These are phyloP conservation scores for Drosophila chauvacae DNA, from an alignment of 1,140 invertebrate species.

Conservation along the genomic window DNA sequence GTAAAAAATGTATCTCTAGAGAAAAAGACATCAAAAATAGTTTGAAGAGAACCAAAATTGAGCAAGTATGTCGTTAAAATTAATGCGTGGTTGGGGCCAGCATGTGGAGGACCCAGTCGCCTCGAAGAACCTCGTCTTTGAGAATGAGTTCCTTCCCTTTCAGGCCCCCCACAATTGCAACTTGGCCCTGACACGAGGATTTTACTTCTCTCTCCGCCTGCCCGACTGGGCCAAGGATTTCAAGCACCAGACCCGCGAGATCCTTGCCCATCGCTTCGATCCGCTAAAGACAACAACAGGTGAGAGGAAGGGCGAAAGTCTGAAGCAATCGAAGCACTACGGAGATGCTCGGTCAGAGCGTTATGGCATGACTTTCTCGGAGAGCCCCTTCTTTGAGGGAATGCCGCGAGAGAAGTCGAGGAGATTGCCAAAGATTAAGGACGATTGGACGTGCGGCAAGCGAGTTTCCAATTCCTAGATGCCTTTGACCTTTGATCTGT, in stretches of 20 bases:
- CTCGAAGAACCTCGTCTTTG: not conserved
- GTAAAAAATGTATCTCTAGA: not conserved
- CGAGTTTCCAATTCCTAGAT: slow-evolving; percentile 20
- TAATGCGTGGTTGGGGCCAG: slow-evolving; percentile 13
- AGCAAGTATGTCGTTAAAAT: slow-evolving; percentile 22
- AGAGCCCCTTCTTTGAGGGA: slow-evolving; percentile 22
- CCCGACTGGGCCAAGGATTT: slow-evolving; percentile 54
- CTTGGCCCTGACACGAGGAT: slow-evolving; percentile 32
- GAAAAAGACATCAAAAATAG: not conserved
- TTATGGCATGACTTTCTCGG: slow-evolving; percentile 12
- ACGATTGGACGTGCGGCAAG: slow-evolving; percentile 65
- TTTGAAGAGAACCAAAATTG: slow-evolving; percentile 1
- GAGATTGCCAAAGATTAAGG: slow-evolving; percentile 58
- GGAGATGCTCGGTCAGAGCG: slow-evolving; percentile 9
- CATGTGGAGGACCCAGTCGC: not conserved
- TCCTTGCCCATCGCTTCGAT: slow-evolving; percentile 11
- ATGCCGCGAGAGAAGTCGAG: not conserved
- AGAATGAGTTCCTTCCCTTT: slow-evolving; percentile 8
- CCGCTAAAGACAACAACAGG: not conserved
- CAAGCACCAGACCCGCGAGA: slow-evolving; percentile 30
- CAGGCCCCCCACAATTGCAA: slow-evolving; percentile 9
- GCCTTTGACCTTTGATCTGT: slow-evolving; percentile 3
- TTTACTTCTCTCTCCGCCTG: slow-evolving; percentile 59
- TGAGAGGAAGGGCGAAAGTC: not conserved
- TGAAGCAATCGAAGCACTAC: not conserved